phyloP scores from a whole-genome alignment of 2,797 vertebrate species.

The Diplodus puntazzo region DNA sequence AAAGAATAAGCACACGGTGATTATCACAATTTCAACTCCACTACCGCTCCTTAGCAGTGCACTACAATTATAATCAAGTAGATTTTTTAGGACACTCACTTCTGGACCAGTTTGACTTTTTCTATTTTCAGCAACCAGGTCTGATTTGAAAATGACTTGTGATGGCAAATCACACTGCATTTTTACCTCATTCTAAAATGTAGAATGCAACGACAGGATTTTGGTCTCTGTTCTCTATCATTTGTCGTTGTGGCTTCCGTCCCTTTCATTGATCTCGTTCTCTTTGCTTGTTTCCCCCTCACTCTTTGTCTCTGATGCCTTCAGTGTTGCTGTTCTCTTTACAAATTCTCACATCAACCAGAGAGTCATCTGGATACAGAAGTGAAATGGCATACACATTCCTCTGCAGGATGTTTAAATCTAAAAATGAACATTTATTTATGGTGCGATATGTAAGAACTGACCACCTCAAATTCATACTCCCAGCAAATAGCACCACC shows the following conservation, averaged over 20 bases:
- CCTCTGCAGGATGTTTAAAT: neutral
- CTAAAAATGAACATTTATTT: neutral
- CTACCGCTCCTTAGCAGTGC: neutral
- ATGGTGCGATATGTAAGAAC: too few relatives aligned
- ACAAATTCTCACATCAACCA: slow-evolving; percentile 6
- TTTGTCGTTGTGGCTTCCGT: neutral
- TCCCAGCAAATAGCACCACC: too few relatives aligned
- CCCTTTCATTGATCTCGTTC: neutral
- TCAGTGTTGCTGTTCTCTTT: neutral
- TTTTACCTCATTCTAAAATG: neutral
- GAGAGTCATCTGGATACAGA: slow-evolving; percentile 3
- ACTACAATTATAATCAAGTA: neutral
- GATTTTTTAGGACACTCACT: neutral
- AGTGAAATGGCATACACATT: neutral
- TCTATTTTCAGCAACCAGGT: neutral
- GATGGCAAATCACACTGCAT: neutral
- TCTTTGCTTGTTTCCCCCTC: neutral
- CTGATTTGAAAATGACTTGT: neutral
- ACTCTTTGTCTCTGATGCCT: neutral
- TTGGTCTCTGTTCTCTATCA: neutral
- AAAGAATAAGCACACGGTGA: neutral
- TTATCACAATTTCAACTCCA: slow-evolving; percentile 2
- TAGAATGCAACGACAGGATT: neutral
- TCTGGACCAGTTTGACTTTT: neutral
- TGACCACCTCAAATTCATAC: too few relatives aligned